Conservation (phyloP, 2,113 vertebrate genomes). For the Phodopus roborovskii region DNA sequence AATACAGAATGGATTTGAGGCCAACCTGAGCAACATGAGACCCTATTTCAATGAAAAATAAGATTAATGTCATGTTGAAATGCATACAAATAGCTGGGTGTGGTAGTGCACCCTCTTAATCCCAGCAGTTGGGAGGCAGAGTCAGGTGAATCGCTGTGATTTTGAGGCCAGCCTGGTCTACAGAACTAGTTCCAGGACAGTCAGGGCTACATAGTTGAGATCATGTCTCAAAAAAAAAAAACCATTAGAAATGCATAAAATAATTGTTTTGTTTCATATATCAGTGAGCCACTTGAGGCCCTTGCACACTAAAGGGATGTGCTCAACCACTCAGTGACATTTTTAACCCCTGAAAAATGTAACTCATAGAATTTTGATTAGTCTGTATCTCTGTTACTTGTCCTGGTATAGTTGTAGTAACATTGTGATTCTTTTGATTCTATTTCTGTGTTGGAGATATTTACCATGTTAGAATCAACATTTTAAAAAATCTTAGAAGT, state of each 20-base stretch:
- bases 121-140: not conserved
- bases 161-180: not conserved
- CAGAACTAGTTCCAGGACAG: not conserved
- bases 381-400: not conserved
- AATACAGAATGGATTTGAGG: not conserved
- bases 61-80: not conserved
- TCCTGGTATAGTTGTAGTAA: not conserved
- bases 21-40: not conserved
- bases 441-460: conserved; percentile 41
- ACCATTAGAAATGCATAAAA: not conserved
- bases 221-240: not conserved
- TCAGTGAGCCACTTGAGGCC: too few species aligned
- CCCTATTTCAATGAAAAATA: not conserved
- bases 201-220: not conserved
- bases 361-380: conserved; percentile 25
- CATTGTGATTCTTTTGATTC: conserved; percentile 29
- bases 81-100: not conserved
- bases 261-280: not conserved
- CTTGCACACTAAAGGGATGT: not conserved
- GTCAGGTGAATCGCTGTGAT: not conserved
- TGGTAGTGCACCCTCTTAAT: not conserved
- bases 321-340: not conserved
- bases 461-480: conserved; percentile 49
- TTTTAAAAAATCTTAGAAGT: conserved; percentile 31
- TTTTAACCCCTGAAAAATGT: conserved; percentile 8